Evolutionary conservation across 2,888 invertebrate species (phyloP), one percentile per base, ranked within the genome.

Genomic region (Oxycera nigricornis): DNA sequence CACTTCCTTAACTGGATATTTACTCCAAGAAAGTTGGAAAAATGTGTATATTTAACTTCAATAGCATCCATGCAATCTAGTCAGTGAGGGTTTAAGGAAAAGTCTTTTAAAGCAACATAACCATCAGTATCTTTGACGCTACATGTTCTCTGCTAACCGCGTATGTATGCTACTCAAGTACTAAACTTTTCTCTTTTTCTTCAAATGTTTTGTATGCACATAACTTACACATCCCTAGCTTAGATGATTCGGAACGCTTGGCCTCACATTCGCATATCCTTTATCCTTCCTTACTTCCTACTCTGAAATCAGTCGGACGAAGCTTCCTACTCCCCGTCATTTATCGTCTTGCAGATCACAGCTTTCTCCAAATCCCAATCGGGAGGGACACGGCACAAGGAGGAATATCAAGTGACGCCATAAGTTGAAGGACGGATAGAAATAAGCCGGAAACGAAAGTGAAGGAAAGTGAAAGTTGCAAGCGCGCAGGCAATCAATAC

Each of bases 401-500:
- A 11, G 65, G 65, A 14, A n/a, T 9, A 17, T 3, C 65, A n/a
- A 9, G 24, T 65, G 39, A 39, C 30, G 39, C 20, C 30, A 41
- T 17, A 28, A n/a, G n/a, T 4, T 28, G 59, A 11, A 65, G 39
- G 24, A 65, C 22, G 65, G 41, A 41, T 65, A 41, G 24, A 65
- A 39, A 20, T 39, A 65, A 65, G 41, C 65, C 65, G 65, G 65
- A 65, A 70, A 31, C 55, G 55, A 70, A 70, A 70, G 70, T 55
- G 70, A 35, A 70, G 70, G 31, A 70, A 70, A 70, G 70, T 70
- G 52, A 52, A 70, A 70, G 70, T 26, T 4, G 22, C 17, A 55
- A 52, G 20, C 35, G 70, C 70, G 55, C 70, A 70, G 70, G 52
- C 70, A 70, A 70, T 70, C 70, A 70, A 70, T 70, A 70, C 52